Percentiles rank a stretch among this genome's conserved stretches.
phyloP scores from a whole-genome alignment of 1,140 invertebrate genomes.

The Lasioglossum albipes region DNA sequence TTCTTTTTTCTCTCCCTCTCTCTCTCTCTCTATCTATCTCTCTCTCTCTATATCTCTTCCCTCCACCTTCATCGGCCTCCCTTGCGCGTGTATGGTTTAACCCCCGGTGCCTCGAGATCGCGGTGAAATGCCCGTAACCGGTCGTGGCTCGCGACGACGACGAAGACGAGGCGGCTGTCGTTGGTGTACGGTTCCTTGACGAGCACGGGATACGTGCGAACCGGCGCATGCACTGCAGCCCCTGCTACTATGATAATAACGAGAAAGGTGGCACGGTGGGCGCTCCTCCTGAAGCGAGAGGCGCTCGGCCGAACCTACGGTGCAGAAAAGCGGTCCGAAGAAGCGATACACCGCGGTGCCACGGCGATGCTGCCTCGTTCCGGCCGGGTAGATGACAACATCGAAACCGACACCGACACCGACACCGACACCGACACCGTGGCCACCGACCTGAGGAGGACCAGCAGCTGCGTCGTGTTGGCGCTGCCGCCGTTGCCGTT shows the following conservation, averaged over 20 bases:
- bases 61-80: background rate
- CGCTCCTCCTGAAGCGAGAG: conserved; percentile 56
- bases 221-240: conserved; percentile 55
- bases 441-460: conserved; percentile 43
- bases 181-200: conserved; percentile 61
- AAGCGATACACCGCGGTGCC: background rate
- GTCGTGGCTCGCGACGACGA: conserved; percentile 54
- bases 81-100: background rate
- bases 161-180: conserved; percentile 54
- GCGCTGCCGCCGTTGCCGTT: conserved; percentile 36
- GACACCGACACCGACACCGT: conserved; percentile 35
- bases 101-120: conserved; percentile 1
- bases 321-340: conserved; percentile 48
- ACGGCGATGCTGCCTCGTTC: conserved; percentile 53
- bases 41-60: background rate
- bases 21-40: background rate
- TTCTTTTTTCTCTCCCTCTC: too few relatives aligned
- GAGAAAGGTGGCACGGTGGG: conserved; percentile 58
- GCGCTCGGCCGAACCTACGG: conserved; percentile 53
- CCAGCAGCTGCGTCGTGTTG: conserved; percentile 40
- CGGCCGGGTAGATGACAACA: conserved; percentile 46
- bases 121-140: conserved; percentile 61
- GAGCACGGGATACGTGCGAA: conserved; percentile 59
- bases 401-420: conserved; percentile 28
- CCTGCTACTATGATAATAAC: conserved; percentile 65